These are phyloP conservation scores for Rhinoderma darwinii DNA, from an alignment of 2,113 vertebrate genomes.

Conservation along the genomic window DNA sequence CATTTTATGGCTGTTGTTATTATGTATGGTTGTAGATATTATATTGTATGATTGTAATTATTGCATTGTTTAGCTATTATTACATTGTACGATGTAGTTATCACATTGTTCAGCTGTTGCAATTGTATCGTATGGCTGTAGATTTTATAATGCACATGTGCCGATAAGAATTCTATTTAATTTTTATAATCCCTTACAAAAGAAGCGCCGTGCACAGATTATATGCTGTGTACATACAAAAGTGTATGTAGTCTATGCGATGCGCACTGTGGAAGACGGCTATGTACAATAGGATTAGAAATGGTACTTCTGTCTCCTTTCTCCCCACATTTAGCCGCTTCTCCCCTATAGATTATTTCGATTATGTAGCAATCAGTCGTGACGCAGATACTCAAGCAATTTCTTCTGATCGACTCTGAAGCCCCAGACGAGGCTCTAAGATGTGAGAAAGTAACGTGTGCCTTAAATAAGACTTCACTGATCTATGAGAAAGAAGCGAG, in stretches of 20 bases:
- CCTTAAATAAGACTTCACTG: constrained; percentile 73
- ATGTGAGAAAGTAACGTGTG: constrained; percentile 74
- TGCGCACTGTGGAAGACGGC: background rate
- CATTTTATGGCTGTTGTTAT: background rate
- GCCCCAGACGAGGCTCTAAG: constrained; percentile 74
- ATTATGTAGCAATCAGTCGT: constrained; percentile 72
- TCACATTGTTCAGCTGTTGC: background rate
- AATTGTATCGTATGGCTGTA: too few relatives aligned
- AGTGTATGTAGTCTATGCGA: too few relatives aligned
- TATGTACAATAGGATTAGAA: constrained; percentile 26
- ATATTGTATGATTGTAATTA: background rate
- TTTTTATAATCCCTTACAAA: too few relatives aligned
- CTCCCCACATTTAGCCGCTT: constrained; percentile 66
- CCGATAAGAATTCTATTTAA: too few relatives aligned
- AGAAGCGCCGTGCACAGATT: too few relatives aligned
- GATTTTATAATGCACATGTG: background rate
- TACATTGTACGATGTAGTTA: background rate
- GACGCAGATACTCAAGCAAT: constrained; percentile 73
- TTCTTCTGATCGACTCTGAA: constrained; percentile 73
- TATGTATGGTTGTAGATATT: background rate
- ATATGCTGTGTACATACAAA: too few relatives aligned
- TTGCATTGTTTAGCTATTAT: background rate
- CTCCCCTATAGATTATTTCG: constrained; percentile 70
- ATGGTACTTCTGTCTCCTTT: constrained; percentile 17
- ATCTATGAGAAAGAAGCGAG: constrained; percentile 62